phyloP scores from a whole-genome alignment of 2,113 vertebrate genomes.

The Zosterops borbonicus region DNA sequence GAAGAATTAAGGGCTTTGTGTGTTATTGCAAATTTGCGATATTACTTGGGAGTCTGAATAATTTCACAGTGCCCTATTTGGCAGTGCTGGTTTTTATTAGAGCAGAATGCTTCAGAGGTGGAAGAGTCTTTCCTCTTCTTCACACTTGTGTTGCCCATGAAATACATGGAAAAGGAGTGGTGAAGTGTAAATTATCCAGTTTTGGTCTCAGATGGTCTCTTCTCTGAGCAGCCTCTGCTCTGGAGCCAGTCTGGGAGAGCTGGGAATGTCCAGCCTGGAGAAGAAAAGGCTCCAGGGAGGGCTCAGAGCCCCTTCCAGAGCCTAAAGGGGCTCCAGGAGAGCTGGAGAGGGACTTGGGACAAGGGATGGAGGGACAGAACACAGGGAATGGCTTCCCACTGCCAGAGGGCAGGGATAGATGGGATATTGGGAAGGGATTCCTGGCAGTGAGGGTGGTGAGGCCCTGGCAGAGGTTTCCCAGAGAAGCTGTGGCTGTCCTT shows the following conservation, averaged over 20 bases:
- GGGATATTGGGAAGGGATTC: not conserved
- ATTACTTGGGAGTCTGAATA: not conserved
- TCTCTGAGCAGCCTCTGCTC: not conserved
- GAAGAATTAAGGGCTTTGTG: not conserved
- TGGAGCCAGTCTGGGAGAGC: not conserved
- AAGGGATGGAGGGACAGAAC: not conserved
- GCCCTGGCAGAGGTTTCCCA: not conserved
- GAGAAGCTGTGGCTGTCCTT: not conserved
- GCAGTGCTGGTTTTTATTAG: not conserved
- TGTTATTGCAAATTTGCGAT: not conserved
- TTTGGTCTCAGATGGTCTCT: not conserved
- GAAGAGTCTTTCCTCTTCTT: not conserved
- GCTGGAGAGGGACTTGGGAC: not conserved
- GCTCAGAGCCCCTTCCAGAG: accelerated
- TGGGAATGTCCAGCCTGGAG: not conserved
- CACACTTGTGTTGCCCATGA: not conserved
- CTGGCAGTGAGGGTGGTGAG: accelerated
- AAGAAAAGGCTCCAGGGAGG: accelerated
- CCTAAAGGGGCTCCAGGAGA: not conserved
- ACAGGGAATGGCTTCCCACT: not conserved
- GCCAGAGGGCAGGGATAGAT: not conserved
- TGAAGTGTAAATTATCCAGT: not conserved
- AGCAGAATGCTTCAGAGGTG: not conserved
- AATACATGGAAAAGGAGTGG: accelerated
- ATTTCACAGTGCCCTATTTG: accelerated